Base-by-base conservation (phyloP, 64 coral and sea anemone species). In the Actinia equina region DNA sequence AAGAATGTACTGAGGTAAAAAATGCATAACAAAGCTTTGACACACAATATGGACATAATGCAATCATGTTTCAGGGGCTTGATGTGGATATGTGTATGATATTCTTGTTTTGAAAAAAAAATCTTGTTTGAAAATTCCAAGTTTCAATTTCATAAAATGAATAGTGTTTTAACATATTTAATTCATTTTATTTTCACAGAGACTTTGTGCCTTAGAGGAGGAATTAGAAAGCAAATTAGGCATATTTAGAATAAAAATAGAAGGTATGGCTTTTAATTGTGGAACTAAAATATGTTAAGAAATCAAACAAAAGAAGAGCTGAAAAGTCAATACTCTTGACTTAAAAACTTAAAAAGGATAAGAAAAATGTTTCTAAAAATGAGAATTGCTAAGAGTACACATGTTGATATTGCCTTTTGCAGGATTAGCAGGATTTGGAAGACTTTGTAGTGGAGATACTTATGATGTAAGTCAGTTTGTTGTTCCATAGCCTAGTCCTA, bases 361-460 rank as follows among this genome's bases (percentile, higher is more conserved):
- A 65, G 5, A 74, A 74, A 30, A 42, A 41, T 41, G 0, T 26
- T 74, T 65, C 62, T 65, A 4, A 65, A 22, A 13, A 22, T 65
- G 22, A 65, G 3, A 57, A 5, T 57, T 57, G 17, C 41, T 71
- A n/a, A 86, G 70, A 15, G 18, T 10, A 86, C 62, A 64, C 14
- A 41, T 45, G 9, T 49, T 16, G 23, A 22, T 45, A 6, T 82
- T 85, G 59, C 11, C 59, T 63, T 77, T 80, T 64, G 30, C 18
- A 99, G 97, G 86, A 77, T 88, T 99, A 8, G 89, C 87, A 78
- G 97, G 93, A 22, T 99, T 99, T 89, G 97, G 93, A 44, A 90
- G 97, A 84, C 91, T 99, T 10, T 99, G 97, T 30, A 95, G 90
- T 88, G 97, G 97, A 46, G 97, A 99, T 83, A 87, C 91, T 17